Base-by-base conservation (phyloP, 2,797 vertebrate genomes). In the Platalea minor region DNA sequence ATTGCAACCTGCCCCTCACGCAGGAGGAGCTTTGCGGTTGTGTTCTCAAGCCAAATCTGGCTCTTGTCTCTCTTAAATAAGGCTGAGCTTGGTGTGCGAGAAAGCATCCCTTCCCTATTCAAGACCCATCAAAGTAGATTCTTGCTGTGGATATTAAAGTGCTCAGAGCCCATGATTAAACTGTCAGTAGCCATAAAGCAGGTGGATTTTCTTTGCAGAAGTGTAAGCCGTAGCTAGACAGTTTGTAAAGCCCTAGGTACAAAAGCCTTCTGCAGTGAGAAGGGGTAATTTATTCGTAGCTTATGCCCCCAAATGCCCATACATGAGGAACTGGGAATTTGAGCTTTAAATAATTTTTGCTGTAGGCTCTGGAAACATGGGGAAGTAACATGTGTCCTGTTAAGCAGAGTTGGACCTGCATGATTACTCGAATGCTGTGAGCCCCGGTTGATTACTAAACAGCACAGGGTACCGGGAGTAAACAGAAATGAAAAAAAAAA, bases 401-500 rank as follows among this genome's bases (percentile, higher is more conserved):
- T 65, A 73, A 53, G 21, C 9, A 43, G 18, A 61, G 43, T 4
- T 73, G 26, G 13, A 46, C 19, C 39, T 84, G 29, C 0, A 1
- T 64, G 39, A 21, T 35, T 79, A 54, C 4, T 69, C 33, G 50
- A 43, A 60, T 64, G 39, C 16, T n/a, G 4, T 45, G 13, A 56
- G 15, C 5, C 13, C 2, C 3, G 0, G 2, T 6, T 67, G 35
- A 56, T 70, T 77, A 41, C 4, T 80, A 46, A 73, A 37, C 17
- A 84, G 21, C 3, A 23, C 43, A 54, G 60, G 21, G 48, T 48
- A 85, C 37, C 31, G 74, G 43, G 13, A 56, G 28, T 82, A 67
- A 92, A 76, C 25, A 76, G 21, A 76, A 78, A 50, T 63, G 0
- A 35, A 85, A 67, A 80, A 84, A 63, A 57, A 43, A 28, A 21